Evolutionary conservation across 2,113 vertebrate genomes (phyloP), one percentile per base, ranked within the genome.

Genomic region (Cryptoleucopteryx plumbea): DNA sequence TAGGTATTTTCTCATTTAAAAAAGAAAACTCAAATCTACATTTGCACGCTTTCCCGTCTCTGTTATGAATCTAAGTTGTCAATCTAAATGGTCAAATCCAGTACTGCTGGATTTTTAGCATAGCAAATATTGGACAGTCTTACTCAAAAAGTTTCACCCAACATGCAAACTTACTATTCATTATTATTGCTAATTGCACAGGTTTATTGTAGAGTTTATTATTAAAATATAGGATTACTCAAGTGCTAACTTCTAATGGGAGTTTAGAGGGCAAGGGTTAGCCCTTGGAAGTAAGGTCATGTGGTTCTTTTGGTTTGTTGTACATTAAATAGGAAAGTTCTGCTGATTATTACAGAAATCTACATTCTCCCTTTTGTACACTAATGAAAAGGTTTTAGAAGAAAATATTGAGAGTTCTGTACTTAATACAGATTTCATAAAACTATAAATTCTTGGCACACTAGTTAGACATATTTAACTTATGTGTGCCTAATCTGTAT

Each of bases 401-500:
- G 26, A 45, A 93, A 83, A 86, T 88, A 83, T 13, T 79, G 58
- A 80, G 50, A 80, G 84, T 34, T 77, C 67, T 91, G 78, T 80
- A 90, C 62, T 50, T 82, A 90, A 89, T 66, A 80, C 42, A 94
- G 63, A 94, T 96, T 94, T 83, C 58, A 91, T 88, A 90, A 95
- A 97, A 40, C 74, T 82, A 52, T 73, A 83, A 45, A 67, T 93
- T 94, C 89, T 94, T 95, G 82, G 89, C 92, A 95, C 0, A 7
- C 58, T 75, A 63, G 52, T 93, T 86, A 74, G 70, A 90, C 26
- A 38, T 68, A 77, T 95, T 95, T 93, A 79, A 95, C 19, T 92
- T 95, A 93, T 63, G n/a, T 74, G 70, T 77, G 86, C 58, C 38
- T 94, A 96, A 94, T 95, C 70, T 91, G 81, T 79, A 86, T 91